Evolutionary conservation across 2,888 invertebrate species (phyloP), one percentile per base, ranked within the genome.

Genomic region (Orthosia gracilis): DNA sequence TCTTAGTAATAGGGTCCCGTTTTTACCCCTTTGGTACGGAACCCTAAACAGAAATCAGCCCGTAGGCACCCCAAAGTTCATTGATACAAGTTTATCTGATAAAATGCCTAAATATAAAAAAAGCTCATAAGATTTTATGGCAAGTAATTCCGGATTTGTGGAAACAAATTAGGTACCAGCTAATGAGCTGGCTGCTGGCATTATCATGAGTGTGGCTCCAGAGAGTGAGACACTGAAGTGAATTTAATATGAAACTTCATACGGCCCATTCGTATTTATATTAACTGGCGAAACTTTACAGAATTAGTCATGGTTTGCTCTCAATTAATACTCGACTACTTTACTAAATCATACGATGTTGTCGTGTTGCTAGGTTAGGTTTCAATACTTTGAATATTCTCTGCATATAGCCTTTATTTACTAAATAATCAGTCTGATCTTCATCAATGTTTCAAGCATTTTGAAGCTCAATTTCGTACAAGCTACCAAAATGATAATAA

Each of bases 171-270:
- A 65, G n/a, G 59, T 45, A 66, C 17, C 12, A 52, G 18, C 4
- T 77, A 78, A 75, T 81, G 49, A 71, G 40, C 18, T 52, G 59
- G 26, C 31, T 66, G 67, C 31, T 66, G 67, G 45, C 55, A 61
- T 54, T n/a, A 13, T 49, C 2, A 52, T 7, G 17, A 40, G 4
- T 64, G 54, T 49, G 21, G 15, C 31, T 68, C n/a, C 5, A 23
- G 12, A 62, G 13, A 12, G 4, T 17, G 54, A 69, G 11, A 12
- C 3, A 18, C 9, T n/a, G 40, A 49, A n/a, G 11, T 18, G 12
- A 50, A 49, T 47, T 31, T 15, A 21, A 21, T 17, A 40, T 5
- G 17, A 50, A 18, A 62, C 17, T 63, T 50, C 13, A 13, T 3
- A 61, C 18, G 5, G 18, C 31, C 12, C 5, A 7, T 18, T 1